A percentile compares a stretch with the other conserved stretches of the same genome.
Evolutionary conservation across 2,113 vertebrate genomes (phyloP).

Genomic region (Varanus komodoensis): DNA sequence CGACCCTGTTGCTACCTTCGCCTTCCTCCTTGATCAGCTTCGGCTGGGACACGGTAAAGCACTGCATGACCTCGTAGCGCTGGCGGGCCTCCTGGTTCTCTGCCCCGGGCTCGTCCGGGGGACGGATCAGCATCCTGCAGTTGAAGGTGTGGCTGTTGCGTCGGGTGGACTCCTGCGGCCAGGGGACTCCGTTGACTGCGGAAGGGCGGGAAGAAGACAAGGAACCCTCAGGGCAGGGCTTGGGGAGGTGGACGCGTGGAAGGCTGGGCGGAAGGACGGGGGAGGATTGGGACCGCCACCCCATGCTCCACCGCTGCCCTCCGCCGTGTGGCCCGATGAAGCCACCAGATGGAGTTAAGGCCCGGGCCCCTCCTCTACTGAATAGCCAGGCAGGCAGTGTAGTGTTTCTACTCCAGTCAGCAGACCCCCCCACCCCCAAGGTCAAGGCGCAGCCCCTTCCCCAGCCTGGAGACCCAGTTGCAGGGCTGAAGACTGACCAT

Average conservation of each 20-base stretch:
- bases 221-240: not conserved
- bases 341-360: not conserved
- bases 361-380: no score
- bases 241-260: fast-evolving
- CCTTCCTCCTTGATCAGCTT: constrained; percentile 89
- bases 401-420: not conserved
- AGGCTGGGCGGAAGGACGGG: not conserved
- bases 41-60: constrained; percentile 93
- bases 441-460: not conserved
- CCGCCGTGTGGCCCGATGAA: not conserved
- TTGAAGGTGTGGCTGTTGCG: constrained; percentile 94
- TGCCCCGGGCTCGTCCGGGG: constrained; percentile 84
- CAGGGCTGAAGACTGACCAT: not conserved
- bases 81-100: constrained; percentile 92
- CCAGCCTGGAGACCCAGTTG: not conserved
- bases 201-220: not conserved
- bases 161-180: constrained; percentile 88
- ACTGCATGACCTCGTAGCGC: constrained; percentile 97
- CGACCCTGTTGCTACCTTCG: constrained; percentile 80
- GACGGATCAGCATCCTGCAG: constrained; percentile 95
- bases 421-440: no score
- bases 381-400: not conserved
- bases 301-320: not conserved
- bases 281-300: not conserved
- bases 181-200: constrained; percentile 91